Evolutionary conservation across 2,888 invertebrate genomes (phyloP), one percentile per base, ranked within the genome.

Genomic region (Globia sparganii): DNA sequence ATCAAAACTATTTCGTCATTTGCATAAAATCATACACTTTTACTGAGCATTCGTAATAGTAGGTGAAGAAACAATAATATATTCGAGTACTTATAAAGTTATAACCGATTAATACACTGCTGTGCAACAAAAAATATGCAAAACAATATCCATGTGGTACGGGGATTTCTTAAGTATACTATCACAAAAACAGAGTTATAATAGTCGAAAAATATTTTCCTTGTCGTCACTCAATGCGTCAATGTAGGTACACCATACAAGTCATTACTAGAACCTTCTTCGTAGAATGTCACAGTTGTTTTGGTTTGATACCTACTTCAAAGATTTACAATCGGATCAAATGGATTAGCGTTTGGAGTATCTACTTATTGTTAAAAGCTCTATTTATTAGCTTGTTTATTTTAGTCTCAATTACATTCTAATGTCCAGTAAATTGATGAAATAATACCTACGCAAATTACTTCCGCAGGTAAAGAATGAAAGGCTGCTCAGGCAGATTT

Each of bases 181-280:
- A 46, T 53, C 28, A 31, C 68, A 69, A 80, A 79, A 72, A 84
- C 62, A 4, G n/a, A 40, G 34, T 75, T 8, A 61, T 15, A 61
- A 59, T 43, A 18, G 37, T 18, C 13, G 25, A 78, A 68, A 71
- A 72, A 72, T 84, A 84, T 84, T 72, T 49, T 62, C 56, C 21
- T 34, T 75, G 70, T 61, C 68, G 75, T 43, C 70, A 71, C 46
- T 40, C 25, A 21, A 34, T 66, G 62, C 67, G 58, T 79, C 53
- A 67, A 34, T 18, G 25, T 58, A 28, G 21, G 28, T 28, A 34
- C 8, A 75, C 15, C 43, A 34, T 34, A 34, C 25, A 61, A 61
- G 11, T 13, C 34, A 37, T 25, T 40, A 40, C 61, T 56, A 76
- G 46, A 82, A 56, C 56, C 61, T 77, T 75, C 64, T 75, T 49